Evolutionary conservation across 2,113 vertebrate genomes (phyloP).

Genomic region (Fregata magnificens): DNA sequence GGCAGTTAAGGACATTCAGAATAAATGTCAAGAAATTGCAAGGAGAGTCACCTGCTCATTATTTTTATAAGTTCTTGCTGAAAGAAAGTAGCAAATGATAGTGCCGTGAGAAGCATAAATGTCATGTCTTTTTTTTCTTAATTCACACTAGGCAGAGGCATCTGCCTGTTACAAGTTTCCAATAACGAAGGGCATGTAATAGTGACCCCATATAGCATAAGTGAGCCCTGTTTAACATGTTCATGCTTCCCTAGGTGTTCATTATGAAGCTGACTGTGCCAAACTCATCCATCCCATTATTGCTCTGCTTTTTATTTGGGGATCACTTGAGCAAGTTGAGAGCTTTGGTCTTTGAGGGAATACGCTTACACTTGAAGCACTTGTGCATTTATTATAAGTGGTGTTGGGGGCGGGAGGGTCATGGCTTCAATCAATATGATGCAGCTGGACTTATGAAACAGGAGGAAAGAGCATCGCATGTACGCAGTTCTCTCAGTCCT

Average conservation of each 20-base stretch:
- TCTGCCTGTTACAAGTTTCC: neutral
- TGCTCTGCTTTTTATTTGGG: neutral
- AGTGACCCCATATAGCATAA: neutral
- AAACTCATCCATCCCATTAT: neutral
- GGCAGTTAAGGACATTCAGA: neutral
- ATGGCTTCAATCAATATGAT: neutral
- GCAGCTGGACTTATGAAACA: neutral
- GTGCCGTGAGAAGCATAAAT: neutral
- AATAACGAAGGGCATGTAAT: slow-evolving; percentile 4
- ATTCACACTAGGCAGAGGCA: neutral
- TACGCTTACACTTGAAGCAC: neutral
- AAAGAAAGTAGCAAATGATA: neutral
- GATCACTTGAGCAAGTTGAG: neutral
- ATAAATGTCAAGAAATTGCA: slow-evolving; percentile 40
- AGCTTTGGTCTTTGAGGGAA: neutral
- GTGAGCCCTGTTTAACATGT: neutral
- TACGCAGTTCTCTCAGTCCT: neutral
- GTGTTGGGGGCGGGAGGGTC: neutral
- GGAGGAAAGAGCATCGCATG: neutral
- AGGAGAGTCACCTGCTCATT: slow-evolving; percentile 30
- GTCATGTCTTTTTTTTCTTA: neutral
- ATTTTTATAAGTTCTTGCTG: slow-evolving; percentile 25
- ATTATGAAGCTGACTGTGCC: neutral
- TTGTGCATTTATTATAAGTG: neutral
- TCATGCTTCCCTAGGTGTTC: neutral